Percentiles rank a stretch among this genome's conserved stretches.
These are phyloP conservation scores for Notarius lentiginosus DNA, from an alignment of 2,113 vertebrate species.

Conservation along the genomic window DNA sequence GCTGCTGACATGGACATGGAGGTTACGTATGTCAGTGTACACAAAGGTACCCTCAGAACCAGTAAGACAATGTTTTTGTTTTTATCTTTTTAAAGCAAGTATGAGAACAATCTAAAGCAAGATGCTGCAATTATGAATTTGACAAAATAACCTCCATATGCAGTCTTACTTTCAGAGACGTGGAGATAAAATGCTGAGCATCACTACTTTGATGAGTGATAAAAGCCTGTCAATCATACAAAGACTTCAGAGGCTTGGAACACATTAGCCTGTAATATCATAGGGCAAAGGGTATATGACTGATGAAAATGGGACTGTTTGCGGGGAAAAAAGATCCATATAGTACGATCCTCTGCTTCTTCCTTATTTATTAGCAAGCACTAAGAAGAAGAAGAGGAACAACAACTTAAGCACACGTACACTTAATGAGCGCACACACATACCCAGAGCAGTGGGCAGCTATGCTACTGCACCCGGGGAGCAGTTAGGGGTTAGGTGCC, in stretches of 20 bases:
- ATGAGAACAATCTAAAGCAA: conserved; percentile 47
- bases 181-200: conserved; percentile 16
- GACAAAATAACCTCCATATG: conserved; percentile 56
- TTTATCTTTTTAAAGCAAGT: not conserved
- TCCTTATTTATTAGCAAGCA: not conserved
- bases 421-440: too few species aligned
- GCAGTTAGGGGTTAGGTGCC: too few species aligned
- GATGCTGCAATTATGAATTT: conserved; percentile 64
- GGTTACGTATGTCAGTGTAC: not conserved
- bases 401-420: too few species aligned
- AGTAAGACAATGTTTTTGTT: not conserved
- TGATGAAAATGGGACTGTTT: not conserved
- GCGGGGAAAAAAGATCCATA: not conserved
- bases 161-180: conserved; percentile 47
- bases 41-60: conserved; percentile 22
- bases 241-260: conserved; percentile 12
- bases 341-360: not conserved
- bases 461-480: too few species aligned
- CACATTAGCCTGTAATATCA: conserved; percentile 24
- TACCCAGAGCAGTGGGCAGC: too few species aligned
- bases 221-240: conserved; percentile 14
- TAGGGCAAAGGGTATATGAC: not conserved
- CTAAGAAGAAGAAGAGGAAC: not conserved
- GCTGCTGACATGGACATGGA: conserved; percentile 33
- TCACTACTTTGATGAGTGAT: conserved; percentile 1